Conservation (phyloP, 2,797 vertebrate genomes). For the Acipenser transmontanus region DNA sequence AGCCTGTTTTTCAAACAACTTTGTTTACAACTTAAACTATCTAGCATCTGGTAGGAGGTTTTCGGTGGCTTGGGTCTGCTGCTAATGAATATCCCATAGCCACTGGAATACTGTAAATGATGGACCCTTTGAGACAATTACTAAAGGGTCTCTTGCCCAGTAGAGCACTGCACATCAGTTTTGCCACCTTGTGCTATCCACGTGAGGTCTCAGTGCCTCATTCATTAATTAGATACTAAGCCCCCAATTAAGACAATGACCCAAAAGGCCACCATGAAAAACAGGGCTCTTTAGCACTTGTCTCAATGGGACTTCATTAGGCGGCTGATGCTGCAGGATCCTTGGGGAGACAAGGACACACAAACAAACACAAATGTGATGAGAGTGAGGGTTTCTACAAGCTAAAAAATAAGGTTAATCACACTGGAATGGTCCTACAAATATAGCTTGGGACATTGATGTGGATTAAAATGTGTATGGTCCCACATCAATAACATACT, state of each 20-base stretch:
- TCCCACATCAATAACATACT: neutral
- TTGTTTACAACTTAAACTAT: slow-evolving; percentile 29
- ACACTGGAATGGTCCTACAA: neutral
- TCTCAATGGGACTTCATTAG: slow-evolving; percentile 62
- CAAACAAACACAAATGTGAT: slow-evolving; percentile 28
- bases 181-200: slow-evolving; percentile 51
- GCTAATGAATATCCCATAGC: slow-evolving; percentile 33
- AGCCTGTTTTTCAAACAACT: slow-evolving; percentile 26
- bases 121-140: slow-evolving; percentile 31
- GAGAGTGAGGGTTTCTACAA: slow-evolving; percentile 14
- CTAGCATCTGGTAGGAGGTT: slow-evolving; percentile 22
- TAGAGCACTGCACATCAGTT: slow-evolving; percentile 37
- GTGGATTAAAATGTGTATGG: neutral
- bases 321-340: slow-evolving; percentile 44
- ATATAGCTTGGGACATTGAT: neutral
- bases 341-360: slow-evolving; percentile 41
- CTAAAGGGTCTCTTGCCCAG: slow-evolving; percentile 17
- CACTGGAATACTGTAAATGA: slow-evolving; percentile 30
- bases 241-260: slow-evolving; percentile 77
- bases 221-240: slow-evolving; percentile 76
- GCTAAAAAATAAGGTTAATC: neutral
- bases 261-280: slow-evolving; percentile 69
- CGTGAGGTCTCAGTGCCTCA: slow-evolving; percentile 51
- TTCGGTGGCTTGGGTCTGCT: slow-evolving; percentile 26
- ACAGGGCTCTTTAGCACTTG: slow-evolving; percentile 34